Evolutionary conservation across 2,797 vertebrate species (phyloP), one percentile per base, ranked within the genome.

Genomic region (Loriculus beryllinus): DNA sequence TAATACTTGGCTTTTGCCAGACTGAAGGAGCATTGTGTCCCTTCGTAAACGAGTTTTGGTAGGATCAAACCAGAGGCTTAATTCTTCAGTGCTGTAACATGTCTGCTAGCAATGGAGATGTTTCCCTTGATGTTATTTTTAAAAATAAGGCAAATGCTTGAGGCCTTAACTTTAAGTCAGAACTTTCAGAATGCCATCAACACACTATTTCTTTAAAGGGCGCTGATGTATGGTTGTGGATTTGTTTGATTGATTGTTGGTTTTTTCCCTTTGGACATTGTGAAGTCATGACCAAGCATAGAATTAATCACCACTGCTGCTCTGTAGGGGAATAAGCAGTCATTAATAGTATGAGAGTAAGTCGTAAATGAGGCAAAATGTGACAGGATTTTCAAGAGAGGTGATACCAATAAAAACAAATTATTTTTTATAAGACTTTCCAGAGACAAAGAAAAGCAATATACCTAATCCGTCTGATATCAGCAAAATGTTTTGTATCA

Each of bases 1-100:
- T 80, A 90, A 68, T 86, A 43, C 65, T 75, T 96, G 78, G 43
- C 43, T 77, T 78, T 93, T 95, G 78, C 78, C 47, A 89, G 26
- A 31, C 1, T 31, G 65, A 87, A 90, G 83, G 83, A 95, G 70
- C 78, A 67, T 37, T 84, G n/a, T 92, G 81, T 94, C 49, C 49
- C n/a, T 94, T 29, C 3, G 3, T 60, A 52, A 43, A 90, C 39
- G 37, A 37, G 48, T 77, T 87, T 64, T 68, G 33, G 33, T 65
- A 82, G 75, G 25, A 70, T 82, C 57, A 65, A 45, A 59, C 28
- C 45, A 56, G 56, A 59, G 25, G 9, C 74, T 85, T 86, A 29
- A 25, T 79, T 82, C 57, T 71, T 60, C 17, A n/a, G n/a, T 56
- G 33, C 45, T 39, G 4, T 75, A 42, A 29, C 6, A 3, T 35